These are phyloP conservation scores for Epistrophella euchroma DNA, from an alignment of 2,888 invertebrate genomes.

Conservation along the genomic window DNA sequence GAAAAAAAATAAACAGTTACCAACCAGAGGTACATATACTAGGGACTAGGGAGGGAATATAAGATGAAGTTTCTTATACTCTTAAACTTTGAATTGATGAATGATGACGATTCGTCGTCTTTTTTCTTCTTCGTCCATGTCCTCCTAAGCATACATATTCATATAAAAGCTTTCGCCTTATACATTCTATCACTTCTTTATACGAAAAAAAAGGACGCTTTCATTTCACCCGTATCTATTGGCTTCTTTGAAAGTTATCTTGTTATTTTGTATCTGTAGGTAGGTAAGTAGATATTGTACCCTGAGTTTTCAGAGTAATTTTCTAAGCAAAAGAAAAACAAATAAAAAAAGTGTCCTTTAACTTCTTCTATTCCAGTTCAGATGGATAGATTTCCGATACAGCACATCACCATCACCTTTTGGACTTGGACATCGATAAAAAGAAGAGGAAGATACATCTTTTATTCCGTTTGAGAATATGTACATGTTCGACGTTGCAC, in stretches of 20 bases:
- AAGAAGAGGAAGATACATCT: constrained; percentile 34
- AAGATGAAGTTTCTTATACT: constrained; percentile 56
- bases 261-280: background rate
- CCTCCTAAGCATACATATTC: background rate
- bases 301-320: constrained; percentile 21
- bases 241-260: constrained; percentile 47
- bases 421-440: constrained; percentile 37
- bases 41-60: background rate
- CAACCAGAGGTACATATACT: no score
- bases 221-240: constrained; percentile 43
- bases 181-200: constrained; percentile 28
- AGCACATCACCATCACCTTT: constrained; percentile 21
- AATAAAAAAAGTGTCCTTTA: constrained; percentile 42
- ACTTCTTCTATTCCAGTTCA: constrained; percentile 48
- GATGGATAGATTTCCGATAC: constrained; percentile 62
- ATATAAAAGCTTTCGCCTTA: constrained; percentile 46
- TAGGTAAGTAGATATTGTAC: background rate
- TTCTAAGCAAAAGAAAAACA: constrained; percentile 3
- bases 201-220: constrained; percentile 8
- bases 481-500: constrained; percentile 18
- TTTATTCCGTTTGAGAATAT: constrained; percentile 50
- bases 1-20: background rate
- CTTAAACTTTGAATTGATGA: constrained; percentile 74
- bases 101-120: constrained; percentile 67
- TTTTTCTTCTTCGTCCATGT: constrained; percentile 7